These are phyloP conservation scores for Callorhinus ursinus DNA, from an alignment of 2,113 vertebrate genomes.

Conservation along the genomic window DNA sequence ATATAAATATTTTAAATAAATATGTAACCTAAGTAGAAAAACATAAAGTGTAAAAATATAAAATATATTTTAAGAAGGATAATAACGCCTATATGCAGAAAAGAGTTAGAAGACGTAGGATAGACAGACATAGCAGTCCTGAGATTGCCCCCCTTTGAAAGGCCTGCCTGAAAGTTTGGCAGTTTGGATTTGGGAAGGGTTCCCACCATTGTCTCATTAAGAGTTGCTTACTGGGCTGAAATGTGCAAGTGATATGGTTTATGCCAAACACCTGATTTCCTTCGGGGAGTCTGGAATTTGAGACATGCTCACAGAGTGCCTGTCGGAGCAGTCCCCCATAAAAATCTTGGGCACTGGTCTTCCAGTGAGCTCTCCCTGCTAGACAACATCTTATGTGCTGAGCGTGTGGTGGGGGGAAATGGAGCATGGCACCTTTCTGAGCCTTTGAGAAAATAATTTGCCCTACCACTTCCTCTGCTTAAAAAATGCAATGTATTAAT, in stretches of 20 bases:
- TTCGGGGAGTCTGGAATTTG: not conserved
- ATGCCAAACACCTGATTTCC: not conserved
- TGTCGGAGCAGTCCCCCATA: not conserved
- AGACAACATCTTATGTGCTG: not conserved
- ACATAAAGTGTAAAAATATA: not conserved
- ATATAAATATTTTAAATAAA: not conserved
- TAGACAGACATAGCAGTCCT: not conserved
- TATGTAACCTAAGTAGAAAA: not conserved
- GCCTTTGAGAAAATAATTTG: constrained; percentile 31
- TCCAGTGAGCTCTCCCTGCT: not conserved
- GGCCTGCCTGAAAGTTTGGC: not conserved
- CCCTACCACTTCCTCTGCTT: constrained; percentile 15
- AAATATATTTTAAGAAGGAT: not conserved
- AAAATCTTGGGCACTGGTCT: not conserved
- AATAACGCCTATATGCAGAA: not conserved
- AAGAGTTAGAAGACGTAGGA: not conserved
- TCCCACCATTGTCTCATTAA: not conserved
- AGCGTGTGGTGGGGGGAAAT: not conserved
- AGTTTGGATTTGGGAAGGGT: not conserved
- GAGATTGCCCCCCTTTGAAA: not conserved
- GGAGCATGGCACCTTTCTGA: not conserved
- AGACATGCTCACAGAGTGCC: not conserved
- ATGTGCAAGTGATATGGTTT: not conserved
- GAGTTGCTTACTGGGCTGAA: not conserved
- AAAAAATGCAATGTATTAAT: constrained; percentile 28